Conservation (phyloP, 2,888 invertebrate species). For the Cosmopolites sordidus region DNA sequence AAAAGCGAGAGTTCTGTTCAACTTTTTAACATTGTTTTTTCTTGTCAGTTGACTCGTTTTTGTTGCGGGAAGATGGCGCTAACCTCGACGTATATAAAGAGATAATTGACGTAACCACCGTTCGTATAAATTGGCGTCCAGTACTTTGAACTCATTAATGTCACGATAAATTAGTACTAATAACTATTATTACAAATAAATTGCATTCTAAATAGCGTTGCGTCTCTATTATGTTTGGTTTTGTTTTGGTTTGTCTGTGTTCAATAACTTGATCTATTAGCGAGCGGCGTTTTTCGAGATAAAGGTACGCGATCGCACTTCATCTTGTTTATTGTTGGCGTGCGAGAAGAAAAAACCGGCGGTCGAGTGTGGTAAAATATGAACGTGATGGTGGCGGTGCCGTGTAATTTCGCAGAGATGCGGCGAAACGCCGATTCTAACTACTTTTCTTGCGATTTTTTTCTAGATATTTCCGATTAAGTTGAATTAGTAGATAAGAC, state of each 20-base stretch:
- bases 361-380: constrained; percentile 13
- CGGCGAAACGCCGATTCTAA: neutral
- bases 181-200: constrained; percentile 36
- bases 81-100: constrained; percentile 12
- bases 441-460: neutral
- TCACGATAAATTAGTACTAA: constrained; percentile 37
- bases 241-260: constrained; percentile 11
- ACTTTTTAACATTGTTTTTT: too few species aligned
- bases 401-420: constrained; percentile 13
- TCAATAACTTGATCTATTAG: constrained; percentile 11
- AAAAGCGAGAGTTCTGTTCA: too few species aligned
- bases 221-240: constrained; percentile 30
- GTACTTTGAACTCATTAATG: constrained; percentile 37
- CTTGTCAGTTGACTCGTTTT: too few species aligned
- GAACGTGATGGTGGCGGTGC: constrained; percentile 9
- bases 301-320: constrained; percentile 12
- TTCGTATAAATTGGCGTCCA: constrained; percentile 32
- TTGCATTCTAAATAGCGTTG: constrained; percentile 33
- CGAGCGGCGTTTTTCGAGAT: constrained; percentile 10
- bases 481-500: neutral
- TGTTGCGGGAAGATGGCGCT: constrained; percentile 18
- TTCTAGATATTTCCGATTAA: neutral
- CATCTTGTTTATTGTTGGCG: constrained; percentile 9
- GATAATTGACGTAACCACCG: constrained; percentile 30
- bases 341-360: neutral